phyloP scores from a whole-genome alignment of 2,888 invertebrate genomes.

The Amaurobius ferox region DNA sequence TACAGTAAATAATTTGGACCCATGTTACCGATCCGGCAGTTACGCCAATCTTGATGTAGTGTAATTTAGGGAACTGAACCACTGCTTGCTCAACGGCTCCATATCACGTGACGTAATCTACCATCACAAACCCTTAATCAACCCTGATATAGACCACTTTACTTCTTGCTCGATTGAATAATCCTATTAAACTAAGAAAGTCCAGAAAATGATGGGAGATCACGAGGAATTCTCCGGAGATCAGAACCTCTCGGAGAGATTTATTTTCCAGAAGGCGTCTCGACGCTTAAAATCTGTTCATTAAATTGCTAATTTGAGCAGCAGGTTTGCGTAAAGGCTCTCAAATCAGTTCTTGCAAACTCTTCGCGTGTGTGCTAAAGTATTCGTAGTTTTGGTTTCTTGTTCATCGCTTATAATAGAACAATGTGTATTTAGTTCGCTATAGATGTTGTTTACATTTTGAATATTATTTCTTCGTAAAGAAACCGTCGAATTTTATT shows the following conservation, averaged over 20 bases:
- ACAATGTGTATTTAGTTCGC: too few relatives aligned
- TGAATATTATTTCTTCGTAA: too few relatives aligned
- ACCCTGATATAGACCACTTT: not conserved
- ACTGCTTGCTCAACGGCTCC: too few relatives aligned
- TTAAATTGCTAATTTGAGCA: slow-evolving; percentile 67
- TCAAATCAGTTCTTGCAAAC: not conserved
- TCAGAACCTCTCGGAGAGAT: slow-evolving; percentile 23
- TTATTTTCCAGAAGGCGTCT: not conserved
- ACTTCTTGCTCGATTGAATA: not conserved
- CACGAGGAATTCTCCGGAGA: slow-evolving; percentile 29
- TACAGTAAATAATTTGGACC: too few relatives aligned
- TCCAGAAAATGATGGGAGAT: slow-evolving; percentile 37
- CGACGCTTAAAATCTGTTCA: slow-evolving; percentile 63
- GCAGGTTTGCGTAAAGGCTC: slow-evolving; percentile 37
- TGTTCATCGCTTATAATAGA: too few relatives aligned
- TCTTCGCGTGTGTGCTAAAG: not conserved
- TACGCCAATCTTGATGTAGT: too few relatives aligned
- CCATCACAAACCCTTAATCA: not conserved
- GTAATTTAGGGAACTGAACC: too few relatives aligned
- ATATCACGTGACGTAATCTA: too few relatives aligned
- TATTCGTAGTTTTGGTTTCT: not conserved
- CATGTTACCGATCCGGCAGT: too few relatives aligned
- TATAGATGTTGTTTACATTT: too few relatives aligned
- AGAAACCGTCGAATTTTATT: too few relatives aligned
- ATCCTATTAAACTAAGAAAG: slow-evolving; percentile 8